These are phyloP conservation scores for Tiliqua scincoides DNA, from an alignment of 2,113 vertebrate species.

Conservation along the genomic window DNA sequence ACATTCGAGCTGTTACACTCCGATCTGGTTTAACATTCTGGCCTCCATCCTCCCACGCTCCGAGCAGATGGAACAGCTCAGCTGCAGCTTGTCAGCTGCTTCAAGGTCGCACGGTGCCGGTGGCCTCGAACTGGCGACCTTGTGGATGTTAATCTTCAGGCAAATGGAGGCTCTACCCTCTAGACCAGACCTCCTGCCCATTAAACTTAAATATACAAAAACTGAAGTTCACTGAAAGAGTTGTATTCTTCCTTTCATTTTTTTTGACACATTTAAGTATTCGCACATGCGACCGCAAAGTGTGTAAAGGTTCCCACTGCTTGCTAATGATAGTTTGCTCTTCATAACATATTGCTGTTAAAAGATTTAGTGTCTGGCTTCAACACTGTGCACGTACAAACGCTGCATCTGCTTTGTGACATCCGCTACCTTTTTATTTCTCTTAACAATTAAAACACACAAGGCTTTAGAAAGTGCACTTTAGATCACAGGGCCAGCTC, in stretches of 20 bases:
- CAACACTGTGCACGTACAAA: constrained; percentile 28
- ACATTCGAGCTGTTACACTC: too few relatives aligned
- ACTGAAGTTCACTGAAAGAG: constrained; percentile 19
- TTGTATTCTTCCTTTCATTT: constrained; percentile 1
- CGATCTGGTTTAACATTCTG: too few relatives aligned
- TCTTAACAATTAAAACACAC: constrained; percentile 52
- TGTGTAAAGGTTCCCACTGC: constrained; percentile 13
- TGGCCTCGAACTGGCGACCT: too few relatives aligned
- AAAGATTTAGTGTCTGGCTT: constrained; percentile 26
- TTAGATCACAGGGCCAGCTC: constrained; percentile 39
- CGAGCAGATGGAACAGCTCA: too few relatives aligned
- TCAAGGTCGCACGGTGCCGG: too few relatives aligned
- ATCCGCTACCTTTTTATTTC: constrained; percentile 52
- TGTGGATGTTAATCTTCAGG: too few relatives aligned
- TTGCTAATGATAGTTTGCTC: constrained; percentile 26
- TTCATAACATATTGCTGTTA: background rate
- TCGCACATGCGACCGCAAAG: background rate
- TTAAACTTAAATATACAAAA: constrained; percentile 32
- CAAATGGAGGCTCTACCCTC: too few relatives aligned
- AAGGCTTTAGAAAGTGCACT: constrained; percentile 43
- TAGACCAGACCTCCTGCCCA: too few relatives aligned
- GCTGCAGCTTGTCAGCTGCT: too few relatives aligned
- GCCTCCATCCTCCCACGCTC: too few relatives aligned
- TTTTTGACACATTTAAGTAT: background rate
- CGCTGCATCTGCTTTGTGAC: constrained; percentile 49